A percentile compares a stretch with the other conserved stretches of the same genome.
These are phyloP conservation scores for Mobula birostris DNA, from an alignment of 2,113 vertebrate species.

Conservation along the genomic window DNA sequence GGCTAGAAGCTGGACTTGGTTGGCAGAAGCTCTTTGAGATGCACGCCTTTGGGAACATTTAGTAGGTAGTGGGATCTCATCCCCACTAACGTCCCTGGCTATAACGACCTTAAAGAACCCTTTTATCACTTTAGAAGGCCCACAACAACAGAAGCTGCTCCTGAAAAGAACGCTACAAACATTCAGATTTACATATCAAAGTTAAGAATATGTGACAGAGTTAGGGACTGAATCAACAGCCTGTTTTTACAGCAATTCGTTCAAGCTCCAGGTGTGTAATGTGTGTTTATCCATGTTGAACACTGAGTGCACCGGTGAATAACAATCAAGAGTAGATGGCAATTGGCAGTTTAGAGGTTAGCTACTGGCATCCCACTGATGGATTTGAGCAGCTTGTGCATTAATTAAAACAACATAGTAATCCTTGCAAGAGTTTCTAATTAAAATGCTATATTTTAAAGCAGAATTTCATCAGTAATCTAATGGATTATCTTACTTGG, in stretches of 20 bases:
- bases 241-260: neutral
- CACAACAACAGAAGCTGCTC: neutral
- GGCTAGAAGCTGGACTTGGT: no score
- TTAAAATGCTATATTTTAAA: neutral
- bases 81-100: no score
- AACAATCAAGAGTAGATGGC: neutral
- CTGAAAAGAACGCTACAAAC: neutral
- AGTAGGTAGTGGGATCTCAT: no score
- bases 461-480: neutral
- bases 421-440: neutral
- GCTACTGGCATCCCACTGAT: neutral
- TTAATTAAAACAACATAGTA: neutral
- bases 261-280: slow-evolving; percentile 17
- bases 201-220: neutral
- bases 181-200: neutral
- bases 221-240: slow-evolving; percentile 6
- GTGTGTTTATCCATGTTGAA: neutral
- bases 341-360: neutral
- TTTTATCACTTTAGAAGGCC: neutral
- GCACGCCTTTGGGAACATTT: no score
- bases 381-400: neutral
- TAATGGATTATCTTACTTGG: neutral
- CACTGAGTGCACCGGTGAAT: neutral
- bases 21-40: no score
- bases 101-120: no score